Base-by-base conservation (phyloP, 2,797 vertebrate genomes). In the Sardinella longiceps region DNA sequence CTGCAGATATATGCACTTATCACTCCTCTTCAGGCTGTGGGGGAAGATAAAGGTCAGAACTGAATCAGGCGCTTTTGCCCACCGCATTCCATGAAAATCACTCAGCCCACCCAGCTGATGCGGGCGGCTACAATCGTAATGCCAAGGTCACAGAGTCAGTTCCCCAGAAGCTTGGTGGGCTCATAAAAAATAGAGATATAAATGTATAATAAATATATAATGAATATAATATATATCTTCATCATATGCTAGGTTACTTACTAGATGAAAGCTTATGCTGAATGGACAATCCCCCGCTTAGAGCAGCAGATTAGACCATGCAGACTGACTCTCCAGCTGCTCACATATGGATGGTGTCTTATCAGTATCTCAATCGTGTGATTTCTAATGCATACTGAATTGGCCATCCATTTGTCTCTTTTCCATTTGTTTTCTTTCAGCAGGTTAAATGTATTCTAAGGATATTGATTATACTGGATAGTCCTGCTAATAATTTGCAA, bases 191-290 rank as follows among this genome's bases (percentile, higher is more conserved):
- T 70, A 70, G 30, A 66, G 30, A 45, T 45, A 45, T 56, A 56
- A 5, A 56, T 56, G 18, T 56, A 23, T 56, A 14, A n/a, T n/a
- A n/a, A n/a, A n/a, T n/a, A n/a, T n/a, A n/a, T 45, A 45, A 3
- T 7, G 2, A 2, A 45, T 45, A 45, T 7, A 18, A 20, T 20
- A 74, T 74, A 43, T 77, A 77, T 77, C 66, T 74, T 37, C 66
- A 77, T 77, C 37, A 43, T 18, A 33, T 77, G 33, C 15, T 37
- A 20, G 30, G 63, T 70, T 70, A 70, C 63, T 70, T 70, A n/a
- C n/a, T 70, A 70, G 63, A 70, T 70, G 37, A 33, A 33, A 70
- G 63, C 63, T 33, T 70, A 28, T 70, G 63, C 63, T 70, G 63
- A 70, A 70, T 70, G 63, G 63, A 33, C 63, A 37, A 28, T 70